A percentile compares a stretch with the other conserved stretches of the same genome.
Conservation (phyloP, 2,797 vertebrate genomes). For the Odontamblyopus lacepedii region DNA sequence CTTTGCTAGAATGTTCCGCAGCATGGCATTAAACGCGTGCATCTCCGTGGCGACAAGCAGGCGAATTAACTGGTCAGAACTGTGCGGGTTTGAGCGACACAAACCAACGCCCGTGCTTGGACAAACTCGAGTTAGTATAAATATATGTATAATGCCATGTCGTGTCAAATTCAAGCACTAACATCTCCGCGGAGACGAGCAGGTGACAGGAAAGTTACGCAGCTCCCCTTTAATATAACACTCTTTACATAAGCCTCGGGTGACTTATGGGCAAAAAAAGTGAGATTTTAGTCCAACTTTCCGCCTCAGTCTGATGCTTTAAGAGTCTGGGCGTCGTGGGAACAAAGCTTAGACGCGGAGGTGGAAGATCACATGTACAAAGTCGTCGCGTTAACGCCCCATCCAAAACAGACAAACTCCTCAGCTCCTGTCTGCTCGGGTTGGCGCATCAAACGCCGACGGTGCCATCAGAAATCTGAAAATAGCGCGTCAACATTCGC, state of each 20-base stretch:
- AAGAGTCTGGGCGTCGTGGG: slow-evolving; percentile 48
- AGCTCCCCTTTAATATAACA: not conserved
- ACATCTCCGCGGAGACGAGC: too few relatives aligned
- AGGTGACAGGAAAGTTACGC: not conserved
- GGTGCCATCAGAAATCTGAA: slow-evolving; percentile 74
- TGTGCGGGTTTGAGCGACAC: too few relatives aligned
- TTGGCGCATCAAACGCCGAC: slow-evolving; percentile 65
- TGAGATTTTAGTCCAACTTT: not conserved
- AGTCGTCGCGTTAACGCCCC: slow-evolving; percentile 66
- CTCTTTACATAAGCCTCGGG: not conserved
- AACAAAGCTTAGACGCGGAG: slow-evolving; percentile 45
- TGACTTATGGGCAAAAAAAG: not conserved
- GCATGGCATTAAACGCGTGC: too few relatives aligned
- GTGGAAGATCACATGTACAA: slow-evolving; percentile 66
- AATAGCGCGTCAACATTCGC: slow-evolving; percentile 74
- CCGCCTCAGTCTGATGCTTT: not conserved
- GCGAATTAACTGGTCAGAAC: too few relatives aligned
- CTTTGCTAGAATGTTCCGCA: too few relatives aligned
- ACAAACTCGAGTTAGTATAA: too few relatives aligned
- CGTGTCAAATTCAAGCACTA: too few relatives aligned
- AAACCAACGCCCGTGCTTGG: too few relatives aligned
- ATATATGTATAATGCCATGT: too few relatives aligned
- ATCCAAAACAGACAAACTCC: slow-evolving; percentile 62
- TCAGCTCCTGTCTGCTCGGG: slow-evolving; percentile 35
- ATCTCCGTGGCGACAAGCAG: too few relatives aligned